phyloP scores from a whole-genome alignment of 2,888 invertebrate genomes.

The Homarus gammarus region DNA sequence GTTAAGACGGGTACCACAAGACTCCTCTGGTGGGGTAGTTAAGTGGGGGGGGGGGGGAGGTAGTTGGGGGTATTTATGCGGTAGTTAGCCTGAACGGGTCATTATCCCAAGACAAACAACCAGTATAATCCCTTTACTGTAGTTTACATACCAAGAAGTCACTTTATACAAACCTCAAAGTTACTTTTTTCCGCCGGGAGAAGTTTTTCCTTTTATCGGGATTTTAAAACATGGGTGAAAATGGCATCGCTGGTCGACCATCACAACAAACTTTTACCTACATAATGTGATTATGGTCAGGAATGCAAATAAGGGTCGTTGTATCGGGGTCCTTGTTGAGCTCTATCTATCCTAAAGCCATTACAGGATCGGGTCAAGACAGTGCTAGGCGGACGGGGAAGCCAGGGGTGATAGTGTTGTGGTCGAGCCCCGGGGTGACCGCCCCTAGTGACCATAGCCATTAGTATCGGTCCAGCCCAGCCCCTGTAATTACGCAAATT shows the following conservation, averaged over 20 bases:
- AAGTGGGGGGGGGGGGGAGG: neutral
- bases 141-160: too few relatives aligned
- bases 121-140: neutral
- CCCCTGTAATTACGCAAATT: neutral
- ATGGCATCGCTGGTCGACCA: too few relatives aligned
- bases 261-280: too few relatives aligned
- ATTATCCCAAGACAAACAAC: neutral
- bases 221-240: too few relatives aligned
- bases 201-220: too few relatives aligned
- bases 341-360: neutral
- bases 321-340: neutral
- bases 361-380: neutral
- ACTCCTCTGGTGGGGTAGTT: neutral
- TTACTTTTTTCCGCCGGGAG: too few relatives aligned
- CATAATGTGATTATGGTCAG: too few relatives aligned
- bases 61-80: neutral
- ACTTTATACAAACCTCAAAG: too few relatives aligned
- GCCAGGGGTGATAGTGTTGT: too few relatives aligned
- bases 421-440: too few relatives aligned
- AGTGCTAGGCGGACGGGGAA: neutral
- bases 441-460: too few relatives aligned
- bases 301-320: neutral
- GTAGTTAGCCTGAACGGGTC: neutral
- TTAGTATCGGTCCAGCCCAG: neutral
- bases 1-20: constrained; percentile 13